Base-by-base conservation (phyloP, 2,797 vertebrate genomes). In the Chelonia mydas region DNA sequence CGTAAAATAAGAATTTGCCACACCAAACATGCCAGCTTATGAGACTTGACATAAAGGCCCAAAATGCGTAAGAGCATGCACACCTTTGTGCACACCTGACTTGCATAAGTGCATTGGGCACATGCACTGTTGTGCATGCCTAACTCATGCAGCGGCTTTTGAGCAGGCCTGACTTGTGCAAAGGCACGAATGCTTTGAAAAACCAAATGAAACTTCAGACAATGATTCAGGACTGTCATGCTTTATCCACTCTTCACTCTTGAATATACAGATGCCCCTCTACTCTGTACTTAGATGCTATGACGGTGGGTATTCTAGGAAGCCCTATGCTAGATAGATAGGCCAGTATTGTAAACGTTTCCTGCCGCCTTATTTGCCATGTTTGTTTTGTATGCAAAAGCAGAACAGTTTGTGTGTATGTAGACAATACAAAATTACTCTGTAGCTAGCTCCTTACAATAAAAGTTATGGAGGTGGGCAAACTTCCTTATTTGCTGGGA, bases 401-500 rank as follows among this genome's bases (percentile, higher is more conserved):
- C 80, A 61, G 37, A 65, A 74, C 74, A 82, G 78, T 28, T 77
- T 77, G 51, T 84, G 65, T 1, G 19, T 8, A 21, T 53, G 55
- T 83, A 2, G 5, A 72, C 49, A 76, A 57, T 41, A 81, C 87
- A 77, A 89, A 94, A 83, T 77, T 85, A 84, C 59, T 86, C 86
- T 8, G 79, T 45, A 81, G 87, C 86, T 85, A 54, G 16, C 88
- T 86, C 88, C 76, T 49, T 1, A 2, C 0, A 0, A 94, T 77
- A 93, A 72, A 95, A 3, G 11, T 81, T 5, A 83, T 57, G 88
- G 80, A 89, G 88, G 84, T 77, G 84, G 89, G 82, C 89, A 94
- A 93, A 89, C 90, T 85, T 96, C 96, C 93, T 53, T 89, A 53
- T 96, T 98, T 90, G 93, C 85, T 83, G 84, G 54, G 90, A 55